Evolutionary conservation across 2,113 vertebrate genomes (phyloP).

Genomic region (Chiloscyllium plagiosum): DNA sequence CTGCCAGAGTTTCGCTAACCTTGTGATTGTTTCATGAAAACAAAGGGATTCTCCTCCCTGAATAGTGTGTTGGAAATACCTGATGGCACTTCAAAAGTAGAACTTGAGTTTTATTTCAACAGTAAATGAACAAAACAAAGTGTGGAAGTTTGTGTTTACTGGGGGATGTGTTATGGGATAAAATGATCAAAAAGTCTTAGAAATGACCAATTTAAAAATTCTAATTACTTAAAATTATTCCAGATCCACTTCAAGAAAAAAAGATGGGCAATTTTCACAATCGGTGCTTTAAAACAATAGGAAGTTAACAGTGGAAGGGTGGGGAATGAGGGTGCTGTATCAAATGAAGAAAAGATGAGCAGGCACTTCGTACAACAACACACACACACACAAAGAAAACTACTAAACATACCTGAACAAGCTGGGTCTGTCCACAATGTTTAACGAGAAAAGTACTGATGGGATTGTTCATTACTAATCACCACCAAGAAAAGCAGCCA

Average conservation of each 20-base stretch:
- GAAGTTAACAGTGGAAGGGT: background rate
- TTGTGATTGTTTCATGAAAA: background rate
- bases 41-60: background rate
- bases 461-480: background rate
- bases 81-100: background rate
- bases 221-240: background rate
- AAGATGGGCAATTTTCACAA: background rate
- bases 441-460: background rate
- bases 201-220: background rate
- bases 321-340: background rate
- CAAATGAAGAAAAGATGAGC: constrained; percentile 13
- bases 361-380: background rate
- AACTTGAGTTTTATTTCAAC: background rate
- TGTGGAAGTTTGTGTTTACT: background rate
- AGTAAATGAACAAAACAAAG: background rate
- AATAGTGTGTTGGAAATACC: background rate
- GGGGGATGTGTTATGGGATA: background rate
- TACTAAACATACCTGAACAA: background rate
- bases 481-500: background rate
- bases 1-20: no score
- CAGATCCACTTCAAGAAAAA: background rate
- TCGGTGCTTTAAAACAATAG: background rate
- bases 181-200: background rate
- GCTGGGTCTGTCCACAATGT: background rate
- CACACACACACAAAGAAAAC: background rate